Evolutionary conservation across 92 coral and sea anemone genomes (phyloP).

Genomic region (Umimayanthus chanpuru): DNA sequence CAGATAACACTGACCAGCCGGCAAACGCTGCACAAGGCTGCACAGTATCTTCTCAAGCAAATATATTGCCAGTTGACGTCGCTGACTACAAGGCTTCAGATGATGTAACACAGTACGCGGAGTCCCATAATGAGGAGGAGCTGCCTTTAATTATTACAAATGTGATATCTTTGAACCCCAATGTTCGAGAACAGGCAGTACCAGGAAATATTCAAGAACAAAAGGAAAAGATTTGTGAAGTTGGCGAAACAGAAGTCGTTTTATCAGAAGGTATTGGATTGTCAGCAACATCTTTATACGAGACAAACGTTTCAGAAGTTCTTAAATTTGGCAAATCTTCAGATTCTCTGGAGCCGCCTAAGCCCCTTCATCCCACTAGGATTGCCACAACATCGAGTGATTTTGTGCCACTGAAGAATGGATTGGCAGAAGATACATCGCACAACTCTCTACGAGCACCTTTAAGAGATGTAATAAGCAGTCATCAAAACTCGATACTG

Average conservation of each 20-base stretch:
- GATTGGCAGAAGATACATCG: constrained; percentile 1
- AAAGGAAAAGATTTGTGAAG: background rate
- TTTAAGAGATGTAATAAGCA: background rate
- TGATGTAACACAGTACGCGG: background rate
- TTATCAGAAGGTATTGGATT: background rate
- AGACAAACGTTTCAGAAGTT: background rate
- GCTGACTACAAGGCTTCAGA: background rate
- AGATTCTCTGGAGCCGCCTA: background rate
- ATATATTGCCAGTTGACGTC: background rate
- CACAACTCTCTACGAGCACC: background rate
- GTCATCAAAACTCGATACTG: background rate
- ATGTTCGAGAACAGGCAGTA: background rate
- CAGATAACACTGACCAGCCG: background rate
- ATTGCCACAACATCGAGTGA: background rate
- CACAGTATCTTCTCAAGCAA: background rate
- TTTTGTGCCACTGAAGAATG: background rate
- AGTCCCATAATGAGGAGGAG: background rate
- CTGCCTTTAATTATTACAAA: constrained; percentile 32
- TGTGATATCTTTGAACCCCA: constrained; percentile 29
- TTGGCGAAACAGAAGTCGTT: background rate
- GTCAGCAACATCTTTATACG: background rate
- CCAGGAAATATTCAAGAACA: background rate
- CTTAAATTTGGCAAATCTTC: background rate
- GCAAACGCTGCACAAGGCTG: background rate
- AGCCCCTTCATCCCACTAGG: background rate